These are phyloP conservation scores for Pelodiscus sinensis DNA, from an alignment of 2,113 vertebrate genomes.

Conservation along the genomic window DNA sequence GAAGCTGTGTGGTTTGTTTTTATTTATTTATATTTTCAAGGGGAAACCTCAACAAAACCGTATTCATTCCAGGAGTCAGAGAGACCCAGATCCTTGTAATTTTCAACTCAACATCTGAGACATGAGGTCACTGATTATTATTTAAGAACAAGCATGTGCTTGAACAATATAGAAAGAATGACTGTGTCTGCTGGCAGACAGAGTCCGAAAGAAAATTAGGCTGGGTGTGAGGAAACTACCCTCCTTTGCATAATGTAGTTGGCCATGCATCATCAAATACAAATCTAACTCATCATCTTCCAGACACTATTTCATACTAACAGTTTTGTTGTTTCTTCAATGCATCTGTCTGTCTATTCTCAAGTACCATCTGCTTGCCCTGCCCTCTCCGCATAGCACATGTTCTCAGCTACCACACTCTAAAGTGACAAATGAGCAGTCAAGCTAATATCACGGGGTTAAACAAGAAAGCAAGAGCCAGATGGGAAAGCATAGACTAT, in stretches of 20 bases:
- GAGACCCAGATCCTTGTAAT: not conserved
- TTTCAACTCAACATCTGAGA: not conserved
- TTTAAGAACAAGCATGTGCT: not conserved
- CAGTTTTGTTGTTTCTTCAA: conserved; percentile 40
- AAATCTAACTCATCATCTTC: conserved; percentile 42
- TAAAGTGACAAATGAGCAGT: conserved; percentile 80
- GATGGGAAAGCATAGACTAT: conserved; percentile 71
- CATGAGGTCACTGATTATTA: not conserved
- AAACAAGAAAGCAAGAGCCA: conserved; percentile 71
- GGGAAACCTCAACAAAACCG: conserved; percentile 8
- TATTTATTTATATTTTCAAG: not conserved
- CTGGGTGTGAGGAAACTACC: not conserved
- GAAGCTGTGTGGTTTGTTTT: not conserved
- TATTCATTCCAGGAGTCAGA: conserved; percentile 3
- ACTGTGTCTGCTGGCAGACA: not conserved
- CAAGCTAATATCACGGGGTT: conserved; percentile 67
- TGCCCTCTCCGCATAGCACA: conserved; percentile 22
- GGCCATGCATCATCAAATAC: not conserved
- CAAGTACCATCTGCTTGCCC: conserved; percentile 68
- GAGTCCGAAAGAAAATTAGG: not conserved
- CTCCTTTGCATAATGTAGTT: conserved; percentile 13
- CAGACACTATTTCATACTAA: conserved; percentile 20
- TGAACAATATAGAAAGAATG: not conserved
- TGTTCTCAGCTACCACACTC: conserved; percentile 47
- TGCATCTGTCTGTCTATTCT: conserved; percentile 67